A percentile compares a stretch with the other conserved stretches of the same genome.
Evolutionary conservation across 2,113 vertebrate genomes (phyloP).

Genomic region (Fulica atra): DNA sequence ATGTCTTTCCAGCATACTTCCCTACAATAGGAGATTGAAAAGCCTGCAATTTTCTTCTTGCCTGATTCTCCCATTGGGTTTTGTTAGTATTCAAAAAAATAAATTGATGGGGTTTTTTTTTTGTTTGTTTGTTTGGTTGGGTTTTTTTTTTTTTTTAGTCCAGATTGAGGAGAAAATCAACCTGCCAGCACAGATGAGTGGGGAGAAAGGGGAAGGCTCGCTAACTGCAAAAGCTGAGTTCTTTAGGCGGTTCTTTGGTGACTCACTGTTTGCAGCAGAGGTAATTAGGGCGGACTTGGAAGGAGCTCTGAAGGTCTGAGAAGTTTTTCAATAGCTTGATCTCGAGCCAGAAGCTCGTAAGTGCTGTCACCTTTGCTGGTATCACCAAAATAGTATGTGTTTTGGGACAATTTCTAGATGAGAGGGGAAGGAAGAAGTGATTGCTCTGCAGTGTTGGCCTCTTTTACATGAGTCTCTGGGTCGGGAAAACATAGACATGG

Average conservation of each 20-base stretch:
- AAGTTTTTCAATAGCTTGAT: neutral
- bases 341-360: neutral
- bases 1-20: slow-evolving; percentile 61
- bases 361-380: neutral
- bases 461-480: neutral
- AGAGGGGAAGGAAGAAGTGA: neutral
- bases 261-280: neutral
- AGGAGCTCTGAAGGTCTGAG: neutral
- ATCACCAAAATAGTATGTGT: neutral
- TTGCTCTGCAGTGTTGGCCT: neutral
- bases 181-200: slow-evolving; percentile 1
- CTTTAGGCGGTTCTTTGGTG: neutral
- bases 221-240: neutral
- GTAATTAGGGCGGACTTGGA: neutral
- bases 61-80: slow-evolving; percentile 53
- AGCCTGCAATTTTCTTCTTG: slow-evolving; percentile 66
- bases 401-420: neutral
- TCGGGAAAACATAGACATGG: neutral
- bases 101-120: neutral
- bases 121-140: no score
- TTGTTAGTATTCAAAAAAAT: slow-evolving; percentile 34
- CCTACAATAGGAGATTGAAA: slow-evolving; percentile 60
- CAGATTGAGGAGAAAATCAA: slow-evolving; percentile 31
- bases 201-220: neutral
- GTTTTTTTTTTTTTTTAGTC: neutral